A percentile compares a stretch with the other conserved stretches of the same genome.
These are phyloP conservation scores for Pipra filicauda DNA, from an alignment of 2,113 vertebrate genomes.

Conservation along the genomic window DNA sequence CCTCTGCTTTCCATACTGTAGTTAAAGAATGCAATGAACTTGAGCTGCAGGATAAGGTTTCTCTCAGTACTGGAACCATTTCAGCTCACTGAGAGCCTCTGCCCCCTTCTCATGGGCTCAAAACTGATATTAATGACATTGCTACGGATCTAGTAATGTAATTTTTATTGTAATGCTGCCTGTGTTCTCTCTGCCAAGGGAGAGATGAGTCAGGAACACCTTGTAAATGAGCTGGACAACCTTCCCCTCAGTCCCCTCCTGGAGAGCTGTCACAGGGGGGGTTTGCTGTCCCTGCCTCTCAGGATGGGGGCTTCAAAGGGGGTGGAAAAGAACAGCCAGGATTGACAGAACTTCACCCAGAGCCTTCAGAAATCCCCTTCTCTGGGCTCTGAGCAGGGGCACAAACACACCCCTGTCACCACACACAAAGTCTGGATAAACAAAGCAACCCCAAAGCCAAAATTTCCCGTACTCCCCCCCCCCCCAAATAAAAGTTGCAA, in stretches of 20 bases:
- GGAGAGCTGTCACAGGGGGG: neutral
- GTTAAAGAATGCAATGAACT: neutral
- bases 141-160: neutral
- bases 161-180: neutral
- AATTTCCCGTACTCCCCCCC: rapidly evolving
- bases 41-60: neutral
- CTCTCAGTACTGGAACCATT: neutral
- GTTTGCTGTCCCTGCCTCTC: neutral
- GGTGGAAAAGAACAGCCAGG: neutral
- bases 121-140: neutral
- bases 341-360: neutral
- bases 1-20: neutral
- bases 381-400: neutral
- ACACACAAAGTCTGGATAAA: neutral
- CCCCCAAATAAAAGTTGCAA: neutral
- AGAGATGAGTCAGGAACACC: neutral
- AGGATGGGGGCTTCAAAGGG: neutral
- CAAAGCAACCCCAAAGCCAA: neutral
- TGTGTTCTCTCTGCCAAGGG: neutral
- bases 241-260: neutral
- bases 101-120: neutral
- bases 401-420: neutral
- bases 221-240: neutral
- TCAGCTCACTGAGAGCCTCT: neutral
- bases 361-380: neutral